Conservation (phyloP, 2,113 vertebrate species). For the Burhinus bistriatus region DNA sequence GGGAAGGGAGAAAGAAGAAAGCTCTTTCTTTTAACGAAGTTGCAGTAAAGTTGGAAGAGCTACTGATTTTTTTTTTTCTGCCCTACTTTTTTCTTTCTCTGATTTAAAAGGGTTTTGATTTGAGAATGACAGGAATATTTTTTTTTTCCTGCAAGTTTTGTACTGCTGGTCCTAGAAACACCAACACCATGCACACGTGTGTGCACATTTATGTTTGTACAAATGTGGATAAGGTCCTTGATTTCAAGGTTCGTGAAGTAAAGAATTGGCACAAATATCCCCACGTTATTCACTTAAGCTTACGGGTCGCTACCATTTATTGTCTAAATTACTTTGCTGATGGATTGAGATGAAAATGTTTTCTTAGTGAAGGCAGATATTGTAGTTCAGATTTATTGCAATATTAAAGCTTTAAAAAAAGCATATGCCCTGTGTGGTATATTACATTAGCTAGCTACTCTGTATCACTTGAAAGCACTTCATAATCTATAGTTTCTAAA, state of each 20-base stretch:
- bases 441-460: conserved; percentile 43
- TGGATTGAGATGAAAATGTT: conserved; percentile 59
- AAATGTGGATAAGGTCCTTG: not conserved
- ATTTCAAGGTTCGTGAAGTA: conserved; percentile 40
- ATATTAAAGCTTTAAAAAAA: conserved; percentile 48
- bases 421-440: not conserved
- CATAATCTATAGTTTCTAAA: conserved; percentile 46
- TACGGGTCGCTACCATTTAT: conserved; percentile 46
- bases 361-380: conserved; percentile 58
- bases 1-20: not conserved
- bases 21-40: not conserved
- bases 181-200: not conserved
- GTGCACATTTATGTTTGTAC: not conserved
- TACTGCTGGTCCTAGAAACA: not conserved
- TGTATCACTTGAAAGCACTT: conserved; percentile 39
- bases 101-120: not conserved
- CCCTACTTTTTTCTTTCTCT: not conserved
- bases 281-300: conserved; percentile 42
- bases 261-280: conserved; percentile 36
- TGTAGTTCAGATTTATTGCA: conserved; percentile 43
- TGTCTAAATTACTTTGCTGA: conserved; percentile 50
- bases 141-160: not conserved
- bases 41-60: not conserved
- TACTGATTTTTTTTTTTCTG: not conserved
- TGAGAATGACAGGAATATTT: not conserved